Evolutionary conservation across 2,797 vertebrate genomes (phyloP).

Genomic region (Coracias cyanogaster): DNA sequence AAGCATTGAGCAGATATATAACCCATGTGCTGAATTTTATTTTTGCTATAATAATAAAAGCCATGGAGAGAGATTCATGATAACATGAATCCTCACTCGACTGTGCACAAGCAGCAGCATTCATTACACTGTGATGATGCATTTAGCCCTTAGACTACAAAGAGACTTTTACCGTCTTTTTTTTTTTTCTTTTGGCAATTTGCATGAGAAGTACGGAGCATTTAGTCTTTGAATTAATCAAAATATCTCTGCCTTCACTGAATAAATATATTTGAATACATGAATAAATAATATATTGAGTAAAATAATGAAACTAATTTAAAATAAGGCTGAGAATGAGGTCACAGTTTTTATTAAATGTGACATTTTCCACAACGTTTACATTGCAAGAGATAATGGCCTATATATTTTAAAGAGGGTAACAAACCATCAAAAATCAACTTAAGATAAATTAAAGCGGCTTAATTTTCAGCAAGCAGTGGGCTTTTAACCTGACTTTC

Average conservation of each 20-base stretch:
- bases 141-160: slow-evolving; percentile 13
- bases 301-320: slow-evolving; percentile 58
- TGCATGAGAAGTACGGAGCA: slow-evolving; percentile 41
- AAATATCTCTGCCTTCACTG: slow-evolving; percentile 47
- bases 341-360: slow-evolving; percentile 53
- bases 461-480: slow-evolving; percentile 31
- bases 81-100: slow-evolving; percentile 8
- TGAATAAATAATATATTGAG: slow-evolving; percentile 52
- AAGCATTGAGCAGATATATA: neutral
- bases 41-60: slow-evolving; percentile 56
- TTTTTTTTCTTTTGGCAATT: neutral
- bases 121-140: slow-evolving; percentile 37
- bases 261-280: slow-evolving; percentile 63
- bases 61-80: slow-evolving; percentile 35
- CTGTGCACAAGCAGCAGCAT: neutral
- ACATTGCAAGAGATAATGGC: slow-evolving; percentile 43
- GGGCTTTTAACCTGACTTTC: slow-evolving; percentile 2
- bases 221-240: slow-evolving; percentile 65
- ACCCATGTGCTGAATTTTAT: neutral
- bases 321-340: slow-evolving; percentile 30
- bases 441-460: neutral
- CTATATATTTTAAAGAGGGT: slow-evolving; percentile 38
- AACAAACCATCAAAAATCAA: slow-evolving; percentile 40
- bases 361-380: slow-evolving; percentile 57
- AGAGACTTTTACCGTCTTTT: neutral